Conservation (phyloP, 1,140 invertebrate genomes). For the Drosophila triauraria region DNA sequence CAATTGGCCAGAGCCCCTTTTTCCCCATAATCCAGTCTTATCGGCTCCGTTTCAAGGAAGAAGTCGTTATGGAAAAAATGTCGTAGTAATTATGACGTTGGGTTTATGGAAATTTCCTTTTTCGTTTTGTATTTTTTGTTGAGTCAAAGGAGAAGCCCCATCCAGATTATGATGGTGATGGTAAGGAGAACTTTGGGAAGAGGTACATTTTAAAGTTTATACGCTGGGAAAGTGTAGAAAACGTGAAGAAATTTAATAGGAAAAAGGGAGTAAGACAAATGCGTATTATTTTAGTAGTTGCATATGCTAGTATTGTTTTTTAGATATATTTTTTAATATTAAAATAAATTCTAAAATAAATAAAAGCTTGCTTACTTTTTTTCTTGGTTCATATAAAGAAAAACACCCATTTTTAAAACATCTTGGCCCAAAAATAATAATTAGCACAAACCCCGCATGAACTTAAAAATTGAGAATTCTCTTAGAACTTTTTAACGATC, state of each 20-base stretch:
- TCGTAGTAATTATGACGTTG: constrained; percentile 77
- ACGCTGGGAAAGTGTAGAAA: not conserved
- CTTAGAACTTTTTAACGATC: constrained; percentile 36
- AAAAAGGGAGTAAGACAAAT: too few relatives aligned
- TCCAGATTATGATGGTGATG: constrained; percentile 30
- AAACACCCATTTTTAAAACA: not conserved
- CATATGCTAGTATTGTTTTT: too few relatives aligned
- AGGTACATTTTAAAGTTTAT: constrained; percentile 3
- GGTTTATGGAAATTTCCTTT: constrained; percentile 67
- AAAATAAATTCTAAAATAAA: too few relatives aligned
- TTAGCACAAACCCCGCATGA: not conserved
- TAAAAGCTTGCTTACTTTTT: too few relatives aligned
- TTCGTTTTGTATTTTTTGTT: constrained; percentile 34
- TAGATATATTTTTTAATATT: too few relatives aligned
- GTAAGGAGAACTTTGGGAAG: not conserved
- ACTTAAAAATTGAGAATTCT: constrained; percentile 2
- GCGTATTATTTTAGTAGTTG: too few relatives aligned
- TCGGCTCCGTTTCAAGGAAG: constrained; percentile 39
- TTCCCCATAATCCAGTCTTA: constrained; percentile 11
- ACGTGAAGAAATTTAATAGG: not conserved
- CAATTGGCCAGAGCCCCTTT: constrained; percentile 11
- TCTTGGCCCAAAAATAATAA: not conserved
- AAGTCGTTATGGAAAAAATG: constrained; percentile 62
- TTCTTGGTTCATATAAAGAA: not conserved
- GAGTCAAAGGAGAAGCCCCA: constrained; percentile 32